Base-by-base conservation (phyloP, 2,888 invertebrate species). In the Rugalucina vietnamica region DNA sequence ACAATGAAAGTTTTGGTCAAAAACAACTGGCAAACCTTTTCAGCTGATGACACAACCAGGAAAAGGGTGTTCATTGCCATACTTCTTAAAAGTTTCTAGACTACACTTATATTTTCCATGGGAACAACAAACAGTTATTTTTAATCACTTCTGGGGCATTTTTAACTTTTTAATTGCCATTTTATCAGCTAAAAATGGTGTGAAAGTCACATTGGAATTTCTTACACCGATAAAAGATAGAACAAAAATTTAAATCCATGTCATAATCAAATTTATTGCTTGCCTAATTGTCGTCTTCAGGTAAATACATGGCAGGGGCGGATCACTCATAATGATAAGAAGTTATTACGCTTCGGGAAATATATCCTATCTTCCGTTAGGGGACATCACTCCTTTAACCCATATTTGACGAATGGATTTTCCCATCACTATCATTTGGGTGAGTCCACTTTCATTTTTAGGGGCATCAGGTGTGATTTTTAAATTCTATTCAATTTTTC, bases 201-300 rank as follows among this genome's bases (percentile, higher is more conserved):
- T 65, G 65, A 65, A 65, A 65, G 24, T 65, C 27, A 65, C 10
- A 14, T 18, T 4, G 21, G 65, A 65, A 65, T 65, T 29, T 34
- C 21, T 2, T 34, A 65, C 34, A 8, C 32, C 5, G 65, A 65
- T 65, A 65, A 65, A 12, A 65, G 65, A 65, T 65, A 32, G 65
- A 10, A 65, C 34, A 65, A 65, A 65, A 65, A 65, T 65, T 65
- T 65, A 65, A 65, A 65, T 65, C 65, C 65, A 65, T 65, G 65
- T 65, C 65, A 65, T 34, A 34, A 12, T 65, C 34, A 65, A 65
- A 34, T 65, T 65, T 65, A 65, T 65, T 65, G 65, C 65, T 24
- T 1, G 21, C 1, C 1, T 65, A 65, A 65, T 65, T 32, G 65
- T 65, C 10, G 14, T 18, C 65, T 2, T 10, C 65, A 34, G 60